phyloP scores from a whole-genome alignment of 2,888 invertebrate genomes.

The Lottia gigantea region DNA sequence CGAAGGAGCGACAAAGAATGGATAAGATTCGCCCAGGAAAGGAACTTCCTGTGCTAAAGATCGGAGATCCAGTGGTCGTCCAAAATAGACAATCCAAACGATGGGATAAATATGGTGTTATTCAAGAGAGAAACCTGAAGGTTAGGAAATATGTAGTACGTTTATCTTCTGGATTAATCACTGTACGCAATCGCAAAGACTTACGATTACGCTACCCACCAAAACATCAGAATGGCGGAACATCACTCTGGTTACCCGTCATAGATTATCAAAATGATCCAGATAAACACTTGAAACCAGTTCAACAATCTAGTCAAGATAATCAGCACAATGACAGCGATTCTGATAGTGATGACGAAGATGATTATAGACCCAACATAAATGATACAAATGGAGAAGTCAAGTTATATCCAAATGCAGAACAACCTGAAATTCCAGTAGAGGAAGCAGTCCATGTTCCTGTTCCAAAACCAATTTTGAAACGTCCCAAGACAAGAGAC shows the following conservation, averaged over 20 bases:
- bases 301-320: not conserved
- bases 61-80: not conserved
- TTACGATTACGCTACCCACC: not conserved
- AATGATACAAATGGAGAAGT: too few relatives aligned
- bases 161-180: not conserved
- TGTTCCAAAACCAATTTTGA: too few relatives aligned
- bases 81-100: not conserved
- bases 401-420: too few relatives aligned
- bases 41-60: not conserved
- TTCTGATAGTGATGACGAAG: not conserved
- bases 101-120: not conserved
- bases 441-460: too few relatives aligned
- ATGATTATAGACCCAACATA: not conserved
- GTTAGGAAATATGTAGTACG: not conserved
- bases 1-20: not conserved
- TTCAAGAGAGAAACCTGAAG: not conserved
- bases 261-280: not conserved
- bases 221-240: not conserved
- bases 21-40: not conserved
- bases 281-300: not conserved
- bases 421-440: too few relatives aligned
- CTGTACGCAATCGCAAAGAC: not conserved
- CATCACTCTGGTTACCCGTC: not conserved
- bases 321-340: not conserved
- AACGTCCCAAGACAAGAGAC: too few relatives aligned